Percentiles rank a stretch among this genome's conserved stretches.
phyloP scores from a whole-genome alignment of 2,888 invertebrate genomes.

The Ophraella communa region DNA sequence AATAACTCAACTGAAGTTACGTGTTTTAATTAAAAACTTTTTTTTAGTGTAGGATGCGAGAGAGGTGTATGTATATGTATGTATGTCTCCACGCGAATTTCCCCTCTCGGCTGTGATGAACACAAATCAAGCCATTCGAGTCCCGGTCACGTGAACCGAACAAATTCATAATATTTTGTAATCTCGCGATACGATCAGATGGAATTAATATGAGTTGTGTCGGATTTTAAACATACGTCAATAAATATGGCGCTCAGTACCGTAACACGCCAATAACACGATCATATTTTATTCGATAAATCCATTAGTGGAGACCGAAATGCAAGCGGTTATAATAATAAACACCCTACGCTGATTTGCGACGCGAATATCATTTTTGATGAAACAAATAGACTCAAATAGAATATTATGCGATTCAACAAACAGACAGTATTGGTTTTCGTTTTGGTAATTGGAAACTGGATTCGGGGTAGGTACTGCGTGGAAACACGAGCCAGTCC shows the following conservation, averaged over 20 bases:
- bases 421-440: no score
- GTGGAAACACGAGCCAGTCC: no score
- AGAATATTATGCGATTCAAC: not conserved
- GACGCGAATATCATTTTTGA: not conserved
- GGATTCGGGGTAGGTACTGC: no score
- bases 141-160: slow-evolving; percentile 23
- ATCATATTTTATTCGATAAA: slow-evolving; percentile 1
- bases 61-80: not conserved
- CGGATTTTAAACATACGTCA: slow-evolving; percentile 19
- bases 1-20: not conserved
- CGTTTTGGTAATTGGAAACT: not conserved
- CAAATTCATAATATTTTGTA: slow-evolving; percentile 28
- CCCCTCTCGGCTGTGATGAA: slow-evolving; percentile 14
- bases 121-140: slow-evolving; percentile 27
- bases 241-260: slow-evolving; percentile 7
- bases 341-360: not conserved
- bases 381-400: not conserved
- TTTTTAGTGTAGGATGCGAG: not conserved
- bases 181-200: slow-evolving; percentile 24
- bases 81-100: not conserved
- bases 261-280: not conserved
- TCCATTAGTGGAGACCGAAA: not conserved
- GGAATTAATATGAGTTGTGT: slow-evolving; percentile 27
- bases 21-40: not conserved
- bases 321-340: not conserved